A percentile compares a stretch with the other conserved stretches of the same genome.
Evolutionary conservation across 2,113 vertebrate genomes (phyloP).

Genomic region (Litocranius walleri): DNA sequence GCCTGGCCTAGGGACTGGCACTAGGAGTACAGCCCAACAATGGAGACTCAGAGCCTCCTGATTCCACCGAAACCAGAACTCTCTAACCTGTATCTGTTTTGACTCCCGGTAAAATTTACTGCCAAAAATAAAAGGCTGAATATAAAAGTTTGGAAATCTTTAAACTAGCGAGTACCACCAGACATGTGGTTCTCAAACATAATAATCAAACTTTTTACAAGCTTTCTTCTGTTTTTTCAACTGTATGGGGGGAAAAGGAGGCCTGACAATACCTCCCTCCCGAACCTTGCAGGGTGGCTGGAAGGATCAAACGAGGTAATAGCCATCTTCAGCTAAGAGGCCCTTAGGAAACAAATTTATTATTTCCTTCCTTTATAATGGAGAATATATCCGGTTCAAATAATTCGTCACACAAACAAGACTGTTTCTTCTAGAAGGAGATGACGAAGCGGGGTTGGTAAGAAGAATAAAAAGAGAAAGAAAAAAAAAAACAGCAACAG

Average conservation of each 20-base stretch:
- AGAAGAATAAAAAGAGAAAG: neutral
- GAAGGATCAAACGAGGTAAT: neutral
- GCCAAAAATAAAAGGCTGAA: neutral
- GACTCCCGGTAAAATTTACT: neutral
- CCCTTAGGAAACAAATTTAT: conserved; percentile 51
- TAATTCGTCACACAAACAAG: conserved; percentile 28
- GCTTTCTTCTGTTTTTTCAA: neutral
- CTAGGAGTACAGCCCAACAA: neutral
- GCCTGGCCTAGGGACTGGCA: neutral
- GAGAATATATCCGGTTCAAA: conserved; percentile 58
- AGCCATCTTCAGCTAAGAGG: conserved; percentile 16
- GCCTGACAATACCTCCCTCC: neutral
- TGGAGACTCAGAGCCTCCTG: neutral
- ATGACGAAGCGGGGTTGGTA: neutral
- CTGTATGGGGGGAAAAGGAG: no score
- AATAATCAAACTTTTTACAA: neutral
- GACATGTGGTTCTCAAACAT: neutral
- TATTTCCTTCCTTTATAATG: conserved; percentile 61
- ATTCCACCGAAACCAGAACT: neutral
- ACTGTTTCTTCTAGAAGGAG: conserved; percentile 10
- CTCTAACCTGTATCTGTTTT: neutral
- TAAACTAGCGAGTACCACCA: neutral
- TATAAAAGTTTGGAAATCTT: conserved; percentile 24
- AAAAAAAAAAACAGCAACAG: neutral
- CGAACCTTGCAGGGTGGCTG: neutral